These are phyloP conservation scores for Aphidius ervi DNA, from an alignment of 1,140 invertebrate genomes.

Conservation along the genomic window DNA sequence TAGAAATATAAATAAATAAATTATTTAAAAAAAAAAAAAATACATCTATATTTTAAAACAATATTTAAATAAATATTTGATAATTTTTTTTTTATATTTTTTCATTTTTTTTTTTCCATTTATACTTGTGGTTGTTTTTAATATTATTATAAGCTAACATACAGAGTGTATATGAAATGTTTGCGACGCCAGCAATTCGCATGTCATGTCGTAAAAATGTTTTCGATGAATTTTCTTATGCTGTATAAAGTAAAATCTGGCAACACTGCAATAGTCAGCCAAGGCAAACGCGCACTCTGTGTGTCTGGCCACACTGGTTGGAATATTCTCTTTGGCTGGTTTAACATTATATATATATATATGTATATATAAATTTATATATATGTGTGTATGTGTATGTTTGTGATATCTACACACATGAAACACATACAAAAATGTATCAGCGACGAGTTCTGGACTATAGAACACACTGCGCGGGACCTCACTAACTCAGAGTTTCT, in stretches of 20 bases:
- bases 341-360: background rate
- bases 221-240: slow-evolving; percentile 44
- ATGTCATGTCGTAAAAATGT: slow-evolving; percentile 40
- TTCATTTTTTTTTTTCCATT: too few species aligned
- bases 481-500: too few species aligned
- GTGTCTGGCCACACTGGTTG: slow-evolving; percentile 16
- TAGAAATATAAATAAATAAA: background rate
- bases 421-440: too few species aligned
- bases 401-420: too few species aligned
- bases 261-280: slow-evolving; percentile 19
- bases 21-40: background rate
- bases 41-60: background rate
- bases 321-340: slow-evolving; percentile 14
- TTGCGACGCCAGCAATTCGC: slow-evolving; percentile 12
- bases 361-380: too few species aligned
- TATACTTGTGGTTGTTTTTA: too few species aligned
- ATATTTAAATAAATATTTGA: too few species aligned
- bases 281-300: slow-evolving; percentile 11
- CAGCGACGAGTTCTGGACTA: too few species aligned
- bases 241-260: slow-evolving; percentile 26
- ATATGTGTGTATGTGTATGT: too few species aligned
- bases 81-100: too few species aligned
- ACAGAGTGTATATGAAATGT: slow-evolving; percentile 13
- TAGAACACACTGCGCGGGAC: too few species aligned
- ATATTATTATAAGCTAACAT: too few species aligned